These are phyloP conservation scores for Marisa cornuarietis DNA, from an alignment of 1,140 invertebrate genomes.

Conservation along the genomic window DNA sequence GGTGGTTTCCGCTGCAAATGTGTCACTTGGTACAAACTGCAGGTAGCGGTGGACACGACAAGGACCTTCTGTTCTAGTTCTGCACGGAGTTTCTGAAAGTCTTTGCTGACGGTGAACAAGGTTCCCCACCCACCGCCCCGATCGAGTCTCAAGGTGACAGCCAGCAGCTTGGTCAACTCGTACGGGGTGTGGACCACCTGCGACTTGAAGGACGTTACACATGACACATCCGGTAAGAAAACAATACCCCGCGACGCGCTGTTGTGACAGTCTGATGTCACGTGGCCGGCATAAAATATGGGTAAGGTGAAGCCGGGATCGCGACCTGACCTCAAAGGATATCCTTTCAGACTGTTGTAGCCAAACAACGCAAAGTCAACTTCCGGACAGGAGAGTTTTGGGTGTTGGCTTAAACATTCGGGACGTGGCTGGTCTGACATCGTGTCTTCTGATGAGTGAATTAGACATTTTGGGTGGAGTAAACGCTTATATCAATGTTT, in stretches of 20 bases:
- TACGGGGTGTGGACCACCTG: not conserved
- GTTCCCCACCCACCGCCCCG: not conserved
- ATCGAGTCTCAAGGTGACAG: not conserved
- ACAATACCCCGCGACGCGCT: too few species aligned
- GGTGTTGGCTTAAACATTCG: too few species aligned
- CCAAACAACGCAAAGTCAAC: constrained; percentile 29
- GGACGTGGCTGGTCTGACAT: too few species aligned
- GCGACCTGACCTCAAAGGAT: constrained; percentile 23
- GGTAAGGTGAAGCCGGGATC: constrained; percentile 35
- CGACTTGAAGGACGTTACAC: not conserved
- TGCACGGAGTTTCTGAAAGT: too few species aligned
- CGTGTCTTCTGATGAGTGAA: too few species aligned
- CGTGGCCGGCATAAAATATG: constrained; percentile 17
- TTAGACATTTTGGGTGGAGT: too few species aligned
- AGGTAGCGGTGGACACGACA: too few species aligned
- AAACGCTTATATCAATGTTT: too few species aligned
- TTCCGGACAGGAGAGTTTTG: not conserved
- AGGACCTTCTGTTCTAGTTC: too few species aligned
- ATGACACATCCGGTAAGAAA: not conserved
- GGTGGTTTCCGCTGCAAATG: not conserved
- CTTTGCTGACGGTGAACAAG: not conserved
- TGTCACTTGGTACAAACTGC: too few species aligned
- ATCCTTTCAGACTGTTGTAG: constrained; percentile 33
- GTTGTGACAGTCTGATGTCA: too few species aligned
- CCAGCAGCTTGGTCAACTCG: not conserved